Conservation (phyloP, 2,113 vertebrate genomes). For the Boulengeromyrus knoepffleri region DNA sequence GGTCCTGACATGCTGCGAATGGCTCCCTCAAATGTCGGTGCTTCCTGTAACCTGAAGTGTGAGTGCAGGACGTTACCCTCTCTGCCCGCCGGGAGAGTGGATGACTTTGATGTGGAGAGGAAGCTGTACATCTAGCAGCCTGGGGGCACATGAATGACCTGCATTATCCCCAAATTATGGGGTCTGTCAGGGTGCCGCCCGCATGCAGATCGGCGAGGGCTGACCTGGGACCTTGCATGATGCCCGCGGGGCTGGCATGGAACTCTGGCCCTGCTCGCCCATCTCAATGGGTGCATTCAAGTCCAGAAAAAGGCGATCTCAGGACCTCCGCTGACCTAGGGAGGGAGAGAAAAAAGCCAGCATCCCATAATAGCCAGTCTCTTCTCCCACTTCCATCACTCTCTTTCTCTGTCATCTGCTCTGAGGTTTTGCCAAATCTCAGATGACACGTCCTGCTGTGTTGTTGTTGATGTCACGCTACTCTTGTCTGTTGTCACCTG, state of each 20-base stretch:
- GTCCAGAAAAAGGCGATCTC: neutral
- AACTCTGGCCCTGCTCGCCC: neutral
- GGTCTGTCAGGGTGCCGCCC: constrained; percentile 47
- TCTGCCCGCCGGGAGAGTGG: neutral
- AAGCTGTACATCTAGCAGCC: neutral
- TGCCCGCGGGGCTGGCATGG: constrained; percentile 49
- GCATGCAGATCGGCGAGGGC: constrained; percentile 59
- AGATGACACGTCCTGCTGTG: neutral
- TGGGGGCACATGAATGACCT: constrained; percentile 46
- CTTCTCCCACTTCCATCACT: constrained; percentile 55
- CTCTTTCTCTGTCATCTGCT: constrained; percentile 20
- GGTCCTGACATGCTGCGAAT: neutral
- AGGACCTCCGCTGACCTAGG: neutral
- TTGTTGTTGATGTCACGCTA: neutral
- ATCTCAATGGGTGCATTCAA: neutral
- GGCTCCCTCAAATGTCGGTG: neutral
- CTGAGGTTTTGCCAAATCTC: neutral
- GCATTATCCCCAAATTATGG: constrained; percentile 49
- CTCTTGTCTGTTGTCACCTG: constrained; percentile 17
- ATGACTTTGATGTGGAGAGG: constrained; percentile 10
- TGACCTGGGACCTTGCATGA: constrained; percentile 55
- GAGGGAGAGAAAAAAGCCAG: constrained; percentile 4
- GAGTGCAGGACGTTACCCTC: neutral
- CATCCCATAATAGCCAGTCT: constrained; percentile 56
- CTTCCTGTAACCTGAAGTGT: neutral